Conservation (phyloP, 1,140 invertebrate genomes). For the Temnothorax nylanderi region DNA sequence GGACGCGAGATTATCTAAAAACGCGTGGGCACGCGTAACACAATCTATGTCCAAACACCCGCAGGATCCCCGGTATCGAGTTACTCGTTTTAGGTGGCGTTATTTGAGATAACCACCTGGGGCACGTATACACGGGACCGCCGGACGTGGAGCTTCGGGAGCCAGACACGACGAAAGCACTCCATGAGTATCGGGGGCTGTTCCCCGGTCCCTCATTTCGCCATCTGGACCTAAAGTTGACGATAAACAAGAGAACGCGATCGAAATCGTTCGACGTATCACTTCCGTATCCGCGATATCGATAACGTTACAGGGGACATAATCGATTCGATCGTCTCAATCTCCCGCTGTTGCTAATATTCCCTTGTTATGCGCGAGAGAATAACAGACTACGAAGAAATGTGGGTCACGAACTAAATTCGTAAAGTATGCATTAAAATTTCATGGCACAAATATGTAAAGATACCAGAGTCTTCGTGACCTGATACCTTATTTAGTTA, state of each 20-base stretch:
- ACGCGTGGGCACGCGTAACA: slow-evolving; percentile 29
- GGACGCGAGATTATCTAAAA: slow-evolving; percentile 50
- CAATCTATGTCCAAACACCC: slow-evolving; percentile 56
- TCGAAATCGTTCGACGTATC: slow-evolving; percentile 21
- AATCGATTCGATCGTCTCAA: neutral
- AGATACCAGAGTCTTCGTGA: neutral
- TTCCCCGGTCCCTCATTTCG: neutral
- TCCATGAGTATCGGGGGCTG: neutral
- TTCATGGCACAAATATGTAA: neutral
- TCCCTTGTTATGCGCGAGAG: neutral
- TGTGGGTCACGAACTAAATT: neutral
- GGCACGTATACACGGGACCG: slow-evolving; percentile 40
- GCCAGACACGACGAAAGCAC: slow-evolving; percentile 42
- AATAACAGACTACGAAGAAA: neutral
- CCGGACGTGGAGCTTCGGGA: slow-evolving; percentile 38
- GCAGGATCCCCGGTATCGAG: slow-evolving; percentile 49
- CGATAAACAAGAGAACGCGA: slow-evolving; percentile 11
- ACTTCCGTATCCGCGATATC: neutral
- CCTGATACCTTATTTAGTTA: neutral
- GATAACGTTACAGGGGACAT: neutral
- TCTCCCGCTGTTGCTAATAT: neutral
- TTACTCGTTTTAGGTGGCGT: slow-evolving; percentile 56
- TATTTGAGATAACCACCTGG: slow-evolving; percentile 62
- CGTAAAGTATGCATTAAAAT: slow-evolving; percentile 11
- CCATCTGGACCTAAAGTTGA: slow-evolving; percentile 15